Percentiles rank a stretch among this genome's conserved stretches.
Conservation (phyloP, 2,797 vertebrate species). For the Epinephelus coioides region DNA sequence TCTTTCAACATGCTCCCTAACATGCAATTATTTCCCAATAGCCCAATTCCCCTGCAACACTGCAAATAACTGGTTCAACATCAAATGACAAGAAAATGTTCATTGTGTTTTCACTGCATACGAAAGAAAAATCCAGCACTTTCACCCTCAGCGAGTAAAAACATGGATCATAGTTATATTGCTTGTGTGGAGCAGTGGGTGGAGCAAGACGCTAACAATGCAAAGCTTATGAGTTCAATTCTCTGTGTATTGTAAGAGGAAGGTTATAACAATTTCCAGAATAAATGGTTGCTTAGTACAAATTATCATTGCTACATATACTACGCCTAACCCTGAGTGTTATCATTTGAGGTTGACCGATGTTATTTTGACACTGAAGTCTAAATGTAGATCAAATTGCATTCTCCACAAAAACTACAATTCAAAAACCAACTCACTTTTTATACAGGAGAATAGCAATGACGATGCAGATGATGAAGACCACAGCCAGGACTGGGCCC, state of each 20-base stretch:
- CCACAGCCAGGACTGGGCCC: conserved; percentile 94
- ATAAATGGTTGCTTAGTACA: neutral
- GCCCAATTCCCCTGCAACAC: conserved; percentile 35
- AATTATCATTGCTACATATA: neutral
- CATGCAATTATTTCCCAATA: conserved; percentile 62
- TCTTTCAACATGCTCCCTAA: conserved; percentile 61
- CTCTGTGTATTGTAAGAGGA: neutral
- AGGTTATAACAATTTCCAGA: neutral
- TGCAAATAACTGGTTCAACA: conserved; percentile 63
- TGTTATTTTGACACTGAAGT: conserved; percentile 26
- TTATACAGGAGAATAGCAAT: conserved; percentile 97
- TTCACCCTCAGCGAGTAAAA: conserved; percentile 19
- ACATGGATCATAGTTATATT: conserved; percentile 5
- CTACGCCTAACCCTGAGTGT: neutral
- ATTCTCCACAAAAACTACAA: conserved; percentile 7
- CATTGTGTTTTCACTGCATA: conserved; percentile 11
- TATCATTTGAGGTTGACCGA: conserved; percentile 60
- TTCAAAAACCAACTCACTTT: conserved; percentile 89
- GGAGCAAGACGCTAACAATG: neutral
- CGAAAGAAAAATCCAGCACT: neutral
- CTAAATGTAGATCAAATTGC: neutral
- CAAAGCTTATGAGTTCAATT: neutral
- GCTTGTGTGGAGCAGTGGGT: neutral
- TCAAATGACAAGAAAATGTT: conserved; percentile 57
- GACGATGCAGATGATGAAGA: conserved; percentile 97